These are phyloP conservation scores for Dasypogon diadema DNA, from an alignment of 2,888 invertebrate genomes.

Conservation along the genomic window DNA sequence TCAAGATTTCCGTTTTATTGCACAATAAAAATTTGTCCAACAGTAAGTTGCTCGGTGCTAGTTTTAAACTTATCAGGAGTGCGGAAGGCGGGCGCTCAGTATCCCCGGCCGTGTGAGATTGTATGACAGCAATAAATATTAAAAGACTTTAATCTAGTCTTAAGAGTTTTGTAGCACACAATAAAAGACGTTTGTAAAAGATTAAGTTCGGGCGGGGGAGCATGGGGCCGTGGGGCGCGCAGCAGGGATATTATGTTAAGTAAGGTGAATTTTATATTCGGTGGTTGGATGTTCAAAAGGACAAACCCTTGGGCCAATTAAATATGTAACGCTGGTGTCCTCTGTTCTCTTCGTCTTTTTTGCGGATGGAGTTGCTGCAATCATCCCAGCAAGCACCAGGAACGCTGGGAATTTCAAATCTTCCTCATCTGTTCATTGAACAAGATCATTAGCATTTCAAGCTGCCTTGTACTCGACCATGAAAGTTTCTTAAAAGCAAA, in stretches of 20 bases:
- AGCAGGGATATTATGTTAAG: constrained; percentile 8
- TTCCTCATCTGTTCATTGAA: constrained; percentile 33
- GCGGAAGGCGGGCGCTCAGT: background rate
- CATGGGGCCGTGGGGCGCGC: background rate
- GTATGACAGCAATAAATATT: constrained; percentile 16
- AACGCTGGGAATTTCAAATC: background rate
- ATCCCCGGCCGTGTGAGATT: background rate
- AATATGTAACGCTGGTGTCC: constrained; percentile 25
- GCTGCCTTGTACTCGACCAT: constrained; percentile 15
- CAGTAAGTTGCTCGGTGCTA: background rate
- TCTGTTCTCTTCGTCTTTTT: background rate
- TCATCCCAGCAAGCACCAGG: background rate
- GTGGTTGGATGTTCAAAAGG: constrained; percentile 13
- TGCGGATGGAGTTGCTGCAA: background rate
- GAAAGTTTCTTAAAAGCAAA: constrained; percentile 46
- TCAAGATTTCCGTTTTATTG: constrained; percentile 1
- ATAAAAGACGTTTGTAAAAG: constrained; percentile 5
- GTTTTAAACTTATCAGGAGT: background rate
- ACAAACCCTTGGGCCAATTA: constrained; percentile 30
- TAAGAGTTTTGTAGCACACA: constrained; percentile 23
- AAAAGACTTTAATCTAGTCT: constrained; percentile 16
- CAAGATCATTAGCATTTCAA: constrained; percentile 45
- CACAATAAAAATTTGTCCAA: constrained; percentile 3
- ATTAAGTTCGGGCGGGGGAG: constrained; percentile 9
- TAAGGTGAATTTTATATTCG: constrained; percentile 30